Base-by-base conservation (phyloP, 2,113 vertebrate genomes). In the Telmatochromis bifrenatus region DNA sequence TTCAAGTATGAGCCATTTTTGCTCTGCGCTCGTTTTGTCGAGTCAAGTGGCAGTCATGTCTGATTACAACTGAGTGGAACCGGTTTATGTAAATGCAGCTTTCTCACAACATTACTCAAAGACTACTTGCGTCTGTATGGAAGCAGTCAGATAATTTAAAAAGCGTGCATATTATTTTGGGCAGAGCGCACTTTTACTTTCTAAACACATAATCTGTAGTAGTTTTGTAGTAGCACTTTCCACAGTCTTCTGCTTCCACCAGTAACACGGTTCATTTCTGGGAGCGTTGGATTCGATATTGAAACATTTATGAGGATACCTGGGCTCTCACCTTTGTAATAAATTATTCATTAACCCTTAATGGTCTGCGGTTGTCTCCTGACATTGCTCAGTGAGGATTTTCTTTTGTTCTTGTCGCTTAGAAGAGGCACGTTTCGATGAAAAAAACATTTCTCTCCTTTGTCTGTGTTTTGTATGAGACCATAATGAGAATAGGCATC, bases 231-330 rank as follows among this genome's bases (percentile, higher is more conserved):
- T 39, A 55, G 15, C n/a, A 11, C 56, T 79, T 55, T 84, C 54
- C 88, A 55, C 39, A 28, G 42, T 60, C 86, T 83, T 70, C 37
- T 83, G 6, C 23, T 49, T 19, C 15, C 65, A 33, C 60, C 81
- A 85, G 81, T 81, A 84, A 70, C 84, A 51, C 26, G 75, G 84
- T 88, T 91, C 56, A 88, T 92, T 77, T 85, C 55, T 79, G 53
- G 56, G 47, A 89, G 83, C 35, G 10, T 51, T 84, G 62, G 88
- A 91, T 91, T 92, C 35, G 31, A 87, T 90, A 88, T 89, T 95
- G 84, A 94, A 95, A 95, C 91, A 93, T 96, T 95, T 94, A 94
- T 95, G 86, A 95, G 87, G 84, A 91, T 91, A 90, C 91, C 88
- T 93, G 73, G 82, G 70, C 42, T 91, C 90, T 92, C 92, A 93